Evolutionary conservation across 92 coral and sea anemone species (phyloP).

Genomic region (Phenganax subtilis): DNA sequence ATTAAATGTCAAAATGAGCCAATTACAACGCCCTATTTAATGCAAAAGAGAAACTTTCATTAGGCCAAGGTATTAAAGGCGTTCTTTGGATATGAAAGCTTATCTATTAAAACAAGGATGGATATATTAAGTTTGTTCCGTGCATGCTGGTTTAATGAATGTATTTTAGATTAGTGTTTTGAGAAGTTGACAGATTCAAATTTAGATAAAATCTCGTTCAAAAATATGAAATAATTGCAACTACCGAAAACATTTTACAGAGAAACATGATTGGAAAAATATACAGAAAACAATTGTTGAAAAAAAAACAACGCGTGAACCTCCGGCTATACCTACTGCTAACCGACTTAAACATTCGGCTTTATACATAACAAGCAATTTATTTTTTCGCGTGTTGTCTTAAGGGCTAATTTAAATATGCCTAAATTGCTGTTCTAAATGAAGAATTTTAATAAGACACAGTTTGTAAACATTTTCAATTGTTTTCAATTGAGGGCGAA

Average conservation of each 20-base stretch:
- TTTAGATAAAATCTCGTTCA: not conserved
- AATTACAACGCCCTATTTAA: constrained; percentile 2
- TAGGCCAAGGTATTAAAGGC: not conserved
- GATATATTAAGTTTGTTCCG: not conserved
- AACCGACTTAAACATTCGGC: too few species aligned
- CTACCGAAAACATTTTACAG: not conserved
- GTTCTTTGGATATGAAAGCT: constrained; percentile 23
- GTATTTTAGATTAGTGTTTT: not conserved
- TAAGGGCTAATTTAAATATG: constrained; percentile 5
- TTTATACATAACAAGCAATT: constrained; percentile 47
- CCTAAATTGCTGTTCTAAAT: not conserved
- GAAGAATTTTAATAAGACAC: not conserved
- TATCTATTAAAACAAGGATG: not conserved
- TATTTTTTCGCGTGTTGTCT: constrained; percentile 73
- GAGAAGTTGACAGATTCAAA: not conserved
- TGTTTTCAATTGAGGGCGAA: constrained; percentile 25
- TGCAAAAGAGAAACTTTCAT: constrained; percentile 1
- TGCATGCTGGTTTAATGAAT: not conserved
- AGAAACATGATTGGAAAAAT: too few species aligned
- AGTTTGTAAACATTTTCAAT: constrained; percentile 15
- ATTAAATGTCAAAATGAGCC: constrained; percentile 1
- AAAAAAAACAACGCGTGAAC: not conserved
- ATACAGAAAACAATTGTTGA: not conserved
- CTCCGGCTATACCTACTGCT: too few species aligned
- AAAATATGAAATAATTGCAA: not conserved